Evolutionary conservation across 2,888 invertebrate species (phyloP).

Genomic region (Machimus atricapillus): DNA sequence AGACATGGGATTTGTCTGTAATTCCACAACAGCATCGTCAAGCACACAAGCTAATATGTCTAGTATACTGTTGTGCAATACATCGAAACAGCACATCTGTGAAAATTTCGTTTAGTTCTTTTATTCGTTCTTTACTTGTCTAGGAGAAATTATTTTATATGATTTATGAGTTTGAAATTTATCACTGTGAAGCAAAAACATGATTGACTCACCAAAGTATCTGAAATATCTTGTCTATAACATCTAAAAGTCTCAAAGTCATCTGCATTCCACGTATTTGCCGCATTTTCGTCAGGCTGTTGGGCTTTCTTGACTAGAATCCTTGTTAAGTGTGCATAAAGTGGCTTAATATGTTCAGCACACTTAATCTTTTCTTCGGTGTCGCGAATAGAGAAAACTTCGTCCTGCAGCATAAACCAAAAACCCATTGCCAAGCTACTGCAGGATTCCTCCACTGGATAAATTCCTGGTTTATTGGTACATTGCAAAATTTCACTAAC

Average conservation of each 20-base stretch:
- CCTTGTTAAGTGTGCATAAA: slow-evolving; percentile 80
- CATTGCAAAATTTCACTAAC: slow-evolving; percentile 79
- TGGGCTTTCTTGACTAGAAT: slow-evolving; percentile 82
- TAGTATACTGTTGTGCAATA: slow-evolving; percentile 78
- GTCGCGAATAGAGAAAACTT: slow-evolving; percentile 57
- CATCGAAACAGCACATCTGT: slow-evolving; percentile 85
- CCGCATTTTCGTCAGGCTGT: slow-evolving; percentile 70
- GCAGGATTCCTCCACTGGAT: slow-evolving; percentile 86
- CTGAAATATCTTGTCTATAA: slow-evolving; percentile 85
- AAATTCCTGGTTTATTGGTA: slow-evolving; percentile 80
- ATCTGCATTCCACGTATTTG: slow-evolving; percentile 72
- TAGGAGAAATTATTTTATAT: too few species aligned
- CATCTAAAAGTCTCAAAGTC: slow-evolving; percentile 87
- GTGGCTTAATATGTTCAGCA: slow-evolving; percentile 71
- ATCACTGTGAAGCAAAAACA: slow-evolving; percentile 38
- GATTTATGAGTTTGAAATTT: too few species aligned
- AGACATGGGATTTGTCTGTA: slow-evolving; percentile 59
- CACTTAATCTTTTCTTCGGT: slow-evolving; percentile 57
- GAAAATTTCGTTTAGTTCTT: slow-evolving; percentile 45
- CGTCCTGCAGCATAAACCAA: slow-evolving; percentile 85
- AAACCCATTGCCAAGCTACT: slow-evolving; percentile 88
- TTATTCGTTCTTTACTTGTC: too few species aligned
- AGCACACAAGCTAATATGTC: slow-evolving; percentile 73
- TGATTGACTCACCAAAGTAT: slow-evolving; percentile 72
- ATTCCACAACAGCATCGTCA: slow-evolving; percentile 64